Percentiles rank a stretch among this genome's conserved stretches.
These are phyloP conservation scores for Drosophila borborema DNA, from an alignment of 2,888 invertebrate species.

Conservation along the genomic window DNA sequence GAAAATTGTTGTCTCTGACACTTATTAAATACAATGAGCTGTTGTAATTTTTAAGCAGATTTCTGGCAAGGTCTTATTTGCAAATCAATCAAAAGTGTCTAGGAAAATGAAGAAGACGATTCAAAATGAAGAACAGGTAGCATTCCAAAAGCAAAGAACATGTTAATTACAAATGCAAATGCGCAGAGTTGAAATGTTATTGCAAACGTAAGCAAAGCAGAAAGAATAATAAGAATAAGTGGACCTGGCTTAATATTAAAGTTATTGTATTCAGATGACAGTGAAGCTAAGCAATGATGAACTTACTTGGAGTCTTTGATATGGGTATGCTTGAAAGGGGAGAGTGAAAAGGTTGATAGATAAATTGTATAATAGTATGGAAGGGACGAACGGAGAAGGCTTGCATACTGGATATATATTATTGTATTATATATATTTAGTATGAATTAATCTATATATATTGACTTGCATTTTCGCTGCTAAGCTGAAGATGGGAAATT, in stretches of 20 bases:
- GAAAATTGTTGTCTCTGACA: slow-evolving; percentile 44
- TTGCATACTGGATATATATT: too few species aligned
- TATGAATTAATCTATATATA: too few species aligned
- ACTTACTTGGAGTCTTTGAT: background rate
- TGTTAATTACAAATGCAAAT: slow-evolving; percentile 59
- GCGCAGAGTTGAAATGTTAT: slow-evolving; percentile 2
- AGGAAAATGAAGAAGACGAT: background rate
- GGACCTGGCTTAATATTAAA: background rate
- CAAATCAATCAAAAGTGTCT: slow-evolving; percentile 51
- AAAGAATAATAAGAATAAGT: slow-evolving; percentile 10
- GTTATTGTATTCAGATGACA: background rate
- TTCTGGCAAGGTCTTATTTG: slow-evolving; percentile 35
- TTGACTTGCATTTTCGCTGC: too few species aligned
- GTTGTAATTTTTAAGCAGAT: slow-evolving; percentile 73
- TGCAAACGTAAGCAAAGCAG: background rate
- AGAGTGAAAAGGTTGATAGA: too few species aligned
- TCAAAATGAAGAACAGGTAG: slow-evolving; percentile 2
- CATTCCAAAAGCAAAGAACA: slow-evolving; percentile 15
- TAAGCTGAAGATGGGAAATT: too few species aligned
- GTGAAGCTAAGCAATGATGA: background rate
- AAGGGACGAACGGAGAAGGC: too few species aligned
- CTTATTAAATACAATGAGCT: slow-evolving; percentile 71
- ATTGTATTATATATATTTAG: too few species aligned
- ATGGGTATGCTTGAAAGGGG: too few species aligned
- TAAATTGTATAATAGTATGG: too few species aligned